Conservation (phyloP, 2,797 vertebrate species). For the Petrocephalus schoutedeni region DNA sequence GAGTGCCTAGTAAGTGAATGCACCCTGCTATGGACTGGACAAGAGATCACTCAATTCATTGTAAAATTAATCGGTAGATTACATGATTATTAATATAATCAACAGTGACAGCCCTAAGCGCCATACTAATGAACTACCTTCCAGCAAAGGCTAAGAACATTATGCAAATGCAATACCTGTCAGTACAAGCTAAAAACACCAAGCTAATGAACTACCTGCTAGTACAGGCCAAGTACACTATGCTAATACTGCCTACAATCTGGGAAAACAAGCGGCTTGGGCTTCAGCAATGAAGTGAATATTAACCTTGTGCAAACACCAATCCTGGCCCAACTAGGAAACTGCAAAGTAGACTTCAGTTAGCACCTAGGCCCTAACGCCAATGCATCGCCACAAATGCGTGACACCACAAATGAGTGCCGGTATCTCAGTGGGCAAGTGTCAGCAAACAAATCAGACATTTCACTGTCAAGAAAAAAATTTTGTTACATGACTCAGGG, state of each 20-base stretch:
- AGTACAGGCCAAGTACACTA: neutral
- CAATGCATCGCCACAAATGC: neutral
- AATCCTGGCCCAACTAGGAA: constrained; percentile 11
- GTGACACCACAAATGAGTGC: neutral
- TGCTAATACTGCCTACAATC: neutral
- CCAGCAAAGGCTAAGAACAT: neutral
- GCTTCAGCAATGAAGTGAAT: constrained; percentile 34
- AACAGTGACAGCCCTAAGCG: too few species aligned
- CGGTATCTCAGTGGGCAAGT: neutral
- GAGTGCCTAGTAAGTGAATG: too few species aligned
- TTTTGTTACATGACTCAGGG: neutral
- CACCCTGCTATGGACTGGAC: too few species aligned
- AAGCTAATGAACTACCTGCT: neutral
- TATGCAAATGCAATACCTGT: neutral
- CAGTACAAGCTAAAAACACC: neutral
- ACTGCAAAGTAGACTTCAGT: neutral
- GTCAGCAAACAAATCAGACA: neutral
- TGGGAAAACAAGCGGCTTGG: constrained; percentile 30
- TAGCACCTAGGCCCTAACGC: neutral
- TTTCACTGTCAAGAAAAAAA: neutral
- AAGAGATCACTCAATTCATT: too few species aligned
- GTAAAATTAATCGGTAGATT: too few species aligned
- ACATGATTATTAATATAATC: too few species aligned
- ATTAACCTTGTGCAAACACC: constrained; percentile 32
- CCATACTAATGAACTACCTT: too few species aligned